Base-by-base conservation (phyloP, 2,888 invertebrate genomes). In the Mythimna vitellina region DNA sequence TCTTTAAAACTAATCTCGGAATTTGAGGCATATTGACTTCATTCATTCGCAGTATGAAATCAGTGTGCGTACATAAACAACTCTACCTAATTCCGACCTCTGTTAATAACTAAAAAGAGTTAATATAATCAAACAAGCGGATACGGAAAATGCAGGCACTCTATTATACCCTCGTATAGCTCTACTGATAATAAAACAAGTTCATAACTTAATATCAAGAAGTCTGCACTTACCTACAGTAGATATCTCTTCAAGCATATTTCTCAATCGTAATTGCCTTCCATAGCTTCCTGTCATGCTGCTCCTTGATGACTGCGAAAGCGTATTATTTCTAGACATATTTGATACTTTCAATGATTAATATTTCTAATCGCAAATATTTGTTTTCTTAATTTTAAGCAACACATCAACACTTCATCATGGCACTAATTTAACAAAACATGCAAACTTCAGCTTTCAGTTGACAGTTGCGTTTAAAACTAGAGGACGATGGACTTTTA, bases 241-340 rank as follows among this genome's bases (percentile, higher is more conserved):
- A 0, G 91, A 90, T 22, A 94, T 80, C 57, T 92, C 88, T 69
- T 93, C 92, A 8, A 93, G 87, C 25, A 94, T 65, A 0, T 86
- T 88, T 32, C 92, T 86, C 68, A 93, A 94, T 0, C 91, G 88
- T 32, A 92, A 76, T 82, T 93, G 94, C 58, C 94, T 89, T 56
- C 90, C 91, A 70, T 91, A 87, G 76, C 93, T 94, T 22, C 90
- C 89, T 12, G 81, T 20, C 64, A 88, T 65, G 61, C 90, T 90
- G 20, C 54, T 78, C 20, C 90, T 77, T 14, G 83, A 75, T 35
- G 29, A 35, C 70, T 86, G 86, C 14, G 73, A 54, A 20, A 60
- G 29, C 7, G 85, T 87, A 42, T 80, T 85, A 35, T 89, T 89
- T 62, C 76, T 70, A 38, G 86, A 66, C 88, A 89, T 90, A 29